Evolutionary conservation across 1,140 invertebrate species (phyloP).

Genomic region (Drosophila tani): DNA sequence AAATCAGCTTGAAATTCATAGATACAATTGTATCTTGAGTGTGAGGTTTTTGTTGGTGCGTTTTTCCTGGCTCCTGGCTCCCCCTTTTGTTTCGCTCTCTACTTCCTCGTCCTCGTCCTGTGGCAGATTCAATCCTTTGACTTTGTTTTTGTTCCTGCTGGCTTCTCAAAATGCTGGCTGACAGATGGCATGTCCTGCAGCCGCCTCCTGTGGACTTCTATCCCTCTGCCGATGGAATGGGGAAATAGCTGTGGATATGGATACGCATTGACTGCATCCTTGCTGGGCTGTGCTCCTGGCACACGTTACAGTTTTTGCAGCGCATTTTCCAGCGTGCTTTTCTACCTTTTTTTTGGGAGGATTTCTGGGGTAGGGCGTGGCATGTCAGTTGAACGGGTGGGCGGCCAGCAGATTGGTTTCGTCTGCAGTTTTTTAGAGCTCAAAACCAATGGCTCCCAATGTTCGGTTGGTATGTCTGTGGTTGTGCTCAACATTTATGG

Average conservation of each 20-base stretch:
- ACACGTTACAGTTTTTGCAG: conserved; percentile 69
- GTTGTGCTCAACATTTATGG: conserved; percentile 80
- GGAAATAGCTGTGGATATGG: conserved; percentile 37
- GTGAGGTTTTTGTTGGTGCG: conserved; percentile 13
- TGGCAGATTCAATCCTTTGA: conserved; percentile 45
- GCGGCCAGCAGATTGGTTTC: conserved; percentile 73
- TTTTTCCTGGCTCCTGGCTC: background rate
- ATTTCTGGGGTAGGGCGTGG: conserved; percentile 40
- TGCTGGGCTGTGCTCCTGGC: conserved; percentile 51
- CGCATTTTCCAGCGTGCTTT: conserved; percentile 31
- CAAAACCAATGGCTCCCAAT: conserved; percentile 16
- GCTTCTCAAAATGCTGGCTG: conserved; percentile 54
- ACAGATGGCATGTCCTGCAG: conserved; percentile 65
- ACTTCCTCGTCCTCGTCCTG: conserved; percentile 1
- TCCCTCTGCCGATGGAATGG: conserved; percentile 6
- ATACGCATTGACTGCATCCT: conserved; percentile 63
- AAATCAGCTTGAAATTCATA: conserved; percentile 10
- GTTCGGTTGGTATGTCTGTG: conserved; percentile 67
- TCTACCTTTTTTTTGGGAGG: conserved; percentile 49
- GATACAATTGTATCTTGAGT: conserved; percentile 38
- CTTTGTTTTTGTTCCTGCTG: conserved; percentile 53
- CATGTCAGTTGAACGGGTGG: conserved; percentile 72
- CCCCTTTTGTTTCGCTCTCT: background rate
- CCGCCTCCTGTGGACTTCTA: conserved; percentile 18
- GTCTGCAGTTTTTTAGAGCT: conserved; percentile 63